Conservation (phyloP, 2,888 invertebrate species). For the Neoaliturus tenellus region DNA sequence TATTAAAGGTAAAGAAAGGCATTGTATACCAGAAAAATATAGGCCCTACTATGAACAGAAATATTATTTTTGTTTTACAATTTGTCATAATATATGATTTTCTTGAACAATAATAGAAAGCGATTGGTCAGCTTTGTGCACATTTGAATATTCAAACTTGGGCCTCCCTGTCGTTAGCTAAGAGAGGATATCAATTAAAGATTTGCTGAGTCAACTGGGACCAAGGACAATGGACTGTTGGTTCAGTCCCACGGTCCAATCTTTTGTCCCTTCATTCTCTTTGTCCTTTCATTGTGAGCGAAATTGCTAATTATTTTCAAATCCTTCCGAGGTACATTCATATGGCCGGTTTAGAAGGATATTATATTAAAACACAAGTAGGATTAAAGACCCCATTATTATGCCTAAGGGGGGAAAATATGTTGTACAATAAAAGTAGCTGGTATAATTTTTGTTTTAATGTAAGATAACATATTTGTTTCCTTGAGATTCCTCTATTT, state of each 20-base stretch:
- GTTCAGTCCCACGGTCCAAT: slow-evolving; percentile 25
- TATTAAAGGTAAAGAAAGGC: too few species aligned
- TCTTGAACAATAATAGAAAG: not conserved
- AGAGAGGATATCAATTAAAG: slow-evolving; percentile 34
- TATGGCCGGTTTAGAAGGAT: not conserved
- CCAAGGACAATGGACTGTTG: slow-evolving; percentile 15
- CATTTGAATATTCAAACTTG: not conserved
- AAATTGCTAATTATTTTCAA: slow-evolving; percentile 21
- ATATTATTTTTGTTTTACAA: too few species aligned
- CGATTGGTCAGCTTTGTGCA: not conserved
- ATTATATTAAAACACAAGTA: not conserved
- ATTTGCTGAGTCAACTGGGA: slow-evolving; percentile 15
- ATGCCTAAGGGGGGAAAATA: too few species aligned
- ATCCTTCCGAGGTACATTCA: not conserved
- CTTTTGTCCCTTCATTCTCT: not conserved
- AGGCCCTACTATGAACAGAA: too few species aligned
- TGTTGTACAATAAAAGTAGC: too few species aligned
- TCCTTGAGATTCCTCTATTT: too few species aligned
- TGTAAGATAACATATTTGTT: too few species aligned
- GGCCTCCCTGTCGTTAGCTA: not conserved
- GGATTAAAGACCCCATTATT: too few species aligned
- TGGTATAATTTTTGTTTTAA: too few species aligned
- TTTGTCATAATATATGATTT: too few species aligned
- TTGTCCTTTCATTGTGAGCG: slow-evolving; percentile 1
- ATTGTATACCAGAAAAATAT: too few species aligned